phyloP scores from a whole-genome alignment of 1,140 invertebrate genomes.

The Penaeus indicus region DNA sequence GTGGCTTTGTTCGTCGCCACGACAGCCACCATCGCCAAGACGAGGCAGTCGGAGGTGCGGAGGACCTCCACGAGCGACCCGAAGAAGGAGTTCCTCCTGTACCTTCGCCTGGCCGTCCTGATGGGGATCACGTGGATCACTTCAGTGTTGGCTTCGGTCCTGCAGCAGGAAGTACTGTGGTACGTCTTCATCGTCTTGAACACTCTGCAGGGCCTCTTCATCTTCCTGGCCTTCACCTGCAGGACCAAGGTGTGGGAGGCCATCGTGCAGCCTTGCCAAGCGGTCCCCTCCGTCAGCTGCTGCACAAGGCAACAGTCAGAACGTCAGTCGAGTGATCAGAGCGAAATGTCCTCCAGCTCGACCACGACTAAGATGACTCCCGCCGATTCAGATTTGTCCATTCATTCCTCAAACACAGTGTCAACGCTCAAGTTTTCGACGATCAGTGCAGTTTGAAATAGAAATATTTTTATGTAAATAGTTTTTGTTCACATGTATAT shows the following conservation, averaged over 20 bases:
- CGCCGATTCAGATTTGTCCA: no score
- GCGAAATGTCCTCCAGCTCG: no score
- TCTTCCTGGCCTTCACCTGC: constrained; percentile 75
- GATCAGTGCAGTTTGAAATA: no score
- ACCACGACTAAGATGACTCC: no score
- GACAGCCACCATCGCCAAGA: constrained; percentile 72
- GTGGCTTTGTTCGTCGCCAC: constrained; percentile 72
- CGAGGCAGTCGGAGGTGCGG: constrained; percentile 68
- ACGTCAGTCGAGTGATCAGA: no score
- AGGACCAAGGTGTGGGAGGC: constrained; percentile 60
- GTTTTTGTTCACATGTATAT: constrained; percentile 45
- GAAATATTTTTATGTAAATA: no score
- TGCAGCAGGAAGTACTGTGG: constrained; percentile 70
- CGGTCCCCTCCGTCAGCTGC: background rate
- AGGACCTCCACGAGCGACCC: constrained; percentile 33
- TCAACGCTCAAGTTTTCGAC: constrained; percentile 72
- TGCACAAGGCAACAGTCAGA: background rate
- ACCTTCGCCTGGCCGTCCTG: constrained; percentile 73
- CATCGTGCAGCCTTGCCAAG: background rate
- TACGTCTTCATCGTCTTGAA: constrained; percentile 75
- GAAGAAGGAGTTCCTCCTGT: constrained; percentile 72
- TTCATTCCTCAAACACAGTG: constrained; percentile 75
- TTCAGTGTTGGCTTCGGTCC: background rate
- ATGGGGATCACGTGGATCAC: constrained; percentile 74
- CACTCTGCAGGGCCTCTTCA: constrained; percentile 76